Percentiles rank a stretch among this genome's conserved stretches.
phyloP scores from a whole-genome alignment of 2,888 invertebrate genomes.

The Congeria kusceri region DNA sequence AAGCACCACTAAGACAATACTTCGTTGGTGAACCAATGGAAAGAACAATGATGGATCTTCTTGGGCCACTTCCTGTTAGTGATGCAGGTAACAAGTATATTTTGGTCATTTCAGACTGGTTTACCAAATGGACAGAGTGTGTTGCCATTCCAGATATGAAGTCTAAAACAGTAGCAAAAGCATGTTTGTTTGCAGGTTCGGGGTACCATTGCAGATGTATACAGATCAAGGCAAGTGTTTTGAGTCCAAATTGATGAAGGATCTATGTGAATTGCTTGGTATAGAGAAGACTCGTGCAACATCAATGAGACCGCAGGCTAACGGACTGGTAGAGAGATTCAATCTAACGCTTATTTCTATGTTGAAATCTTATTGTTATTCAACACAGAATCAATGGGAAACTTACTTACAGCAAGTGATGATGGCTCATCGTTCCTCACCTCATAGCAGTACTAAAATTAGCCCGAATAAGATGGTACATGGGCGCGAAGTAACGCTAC shows the following conservation, averaged over 20 bases:
- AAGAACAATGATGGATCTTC: conserved; percentile 35
- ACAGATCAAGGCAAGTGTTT: conserved; percentile 47
- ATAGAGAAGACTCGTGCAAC: too few relatives aligned
- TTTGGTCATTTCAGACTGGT: too few relatives aligned
- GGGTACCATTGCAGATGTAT: conserved; percentile 41
- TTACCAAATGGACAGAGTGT: conserved; percentile 50
- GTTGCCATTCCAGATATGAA: conserved; percentile 37
- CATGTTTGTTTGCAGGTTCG: conserved; percentile 30
- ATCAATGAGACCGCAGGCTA: conserved; percentile 38
- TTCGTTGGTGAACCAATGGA: conserved; percentile 40
- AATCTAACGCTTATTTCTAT: conserved; percentile 39
- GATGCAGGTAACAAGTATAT: conserved; percentile 38
- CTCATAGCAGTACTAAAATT: not conserved
- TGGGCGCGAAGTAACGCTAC: not conserved
- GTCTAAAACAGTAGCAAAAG: conserved; percentile 27
- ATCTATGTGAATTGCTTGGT: conserved; percentile 14
- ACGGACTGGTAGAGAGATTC: conserved; percentile 39
- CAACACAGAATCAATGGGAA: conserved; percentile 5
- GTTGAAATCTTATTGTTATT: conserved; percentile 29
- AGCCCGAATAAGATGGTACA: conserved; percentile 19
- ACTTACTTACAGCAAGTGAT: conserved; percentile 15
- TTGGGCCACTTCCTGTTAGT: conserved; percentile 38
- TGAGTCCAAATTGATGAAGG: conserved; percentile 19
- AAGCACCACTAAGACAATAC: conserved; percentile 34
- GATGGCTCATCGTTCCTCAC: conserved; percentile 18